Base-by-base conservation (phyloP, 1,140 invertebrate genomes). In the Megalopta genalis region DNA sequence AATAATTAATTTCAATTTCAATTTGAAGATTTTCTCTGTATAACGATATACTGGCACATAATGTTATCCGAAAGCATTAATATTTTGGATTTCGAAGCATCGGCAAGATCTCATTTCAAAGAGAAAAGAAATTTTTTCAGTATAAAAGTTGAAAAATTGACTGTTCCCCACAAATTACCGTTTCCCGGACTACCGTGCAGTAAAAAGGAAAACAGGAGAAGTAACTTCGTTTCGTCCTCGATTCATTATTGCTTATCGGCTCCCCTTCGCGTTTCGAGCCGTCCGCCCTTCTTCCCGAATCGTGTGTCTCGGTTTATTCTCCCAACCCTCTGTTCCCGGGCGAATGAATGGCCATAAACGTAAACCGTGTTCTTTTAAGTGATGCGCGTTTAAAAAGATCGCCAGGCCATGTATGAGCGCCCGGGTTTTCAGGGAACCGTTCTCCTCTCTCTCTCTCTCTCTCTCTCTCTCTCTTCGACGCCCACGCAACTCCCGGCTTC, bases 341-440 rank as follows among this genome's bases (percentile, higher is more conserved):
- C 83, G 91, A 92, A 92, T 89, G 90, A 92, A 90, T 89, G 89
- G 88, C 90, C 86, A 93, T 93, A 93, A 93, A 93, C 91, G 90
- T 92, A 92, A 93, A 93, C 87, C 90, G 89, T 92, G 91, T 93
- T 92, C 90, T 91, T 92, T 92, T 92, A 93, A 92, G 91, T 90
- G 91, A 90, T 88, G 86, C 87, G 89, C 89, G 87, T 92, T 93
- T 92, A 92, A 92, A 93, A 92, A 92, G 89, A 91, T 91, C 91
- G 90, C 86, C 89, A 86, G 80, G 84, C 86, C 89, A 88, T 88
- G 87, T 91, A 91, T 90, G 88, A 90, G 90, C 88, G 88, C 77
- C 80, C 59, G 80, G 87, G 73, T 77, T 86, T 85, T 82, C 85
- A 87, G 88, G 87, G 88, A 85, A 80, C 77, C 71, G 80, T 83